A percentile compares a stretch with the other conserved stretches of the same genome.
These are phyloP conservation scores for Plusia festucae DNA, from an alignment of 2,888 invertebrate species.

Conservation along the genomic window DNA sequence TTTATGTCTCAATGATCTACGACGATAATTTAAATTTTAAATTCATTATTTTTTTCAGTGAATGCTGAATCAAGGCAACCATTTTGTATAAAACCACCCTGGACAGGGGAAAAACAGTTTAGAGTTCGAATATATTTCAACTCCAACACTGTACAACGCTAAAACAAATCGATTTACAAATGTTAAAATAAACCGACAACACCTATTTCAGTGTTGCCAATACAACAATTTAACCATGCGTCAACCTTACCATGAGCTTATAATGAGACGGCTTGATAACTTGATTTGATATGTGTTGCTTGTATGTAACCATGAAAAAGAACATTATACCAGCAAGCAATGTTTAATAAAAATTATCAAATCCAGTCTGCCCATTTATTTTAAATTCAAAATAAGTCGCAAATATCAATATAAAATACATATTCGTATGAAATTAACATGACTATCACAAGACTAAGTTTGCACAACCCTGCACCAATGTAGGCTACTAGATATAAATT, in stretches of 20 bases:
- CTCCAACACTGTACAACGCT: not conserved
- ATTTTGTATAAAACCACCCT: not conserved
- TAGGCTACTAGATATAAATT: slow-evolving; percentile 26
- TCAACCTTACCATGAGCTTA: not conserved
- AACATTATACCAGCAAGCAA: too few species aligned
- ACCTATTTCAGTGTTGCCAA: not conserved
- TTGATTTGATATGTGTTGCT: not conserved
- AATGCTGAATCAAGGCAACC: not conserved
- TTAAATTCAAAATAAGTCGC: not conserved
- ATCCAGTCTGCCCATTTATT: not conserved
- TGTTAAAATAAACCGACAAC: not conserved
- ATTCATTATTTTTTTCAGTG: not conserved
- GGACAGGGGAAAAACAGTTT: not conserved
- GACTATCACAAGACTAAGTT: slow-evolving; percentile 45
- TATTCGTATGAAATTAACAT: slow-evolving; percentile 16
- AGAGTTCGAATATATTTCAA: not conserved
- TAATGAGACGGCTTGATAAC: not conserved
- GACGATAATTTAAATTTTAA: not conserved
- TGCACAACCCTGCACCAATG: slow-evolving; percentile 59
- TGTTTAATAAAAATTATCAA: too few species aligned
- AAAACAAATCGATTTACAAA: not conserved
- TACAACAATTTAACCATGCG: not conserved
- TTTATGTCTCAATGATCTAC: too few species aligned
- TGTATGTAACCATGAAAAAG: not conserved
- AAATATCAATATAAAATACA: slow-evolving; percentile 8